phyloP scores from a whole-genome alignment of 2,113 vertebrate genomes.

The Petrocephalus zakoni region DNA sequence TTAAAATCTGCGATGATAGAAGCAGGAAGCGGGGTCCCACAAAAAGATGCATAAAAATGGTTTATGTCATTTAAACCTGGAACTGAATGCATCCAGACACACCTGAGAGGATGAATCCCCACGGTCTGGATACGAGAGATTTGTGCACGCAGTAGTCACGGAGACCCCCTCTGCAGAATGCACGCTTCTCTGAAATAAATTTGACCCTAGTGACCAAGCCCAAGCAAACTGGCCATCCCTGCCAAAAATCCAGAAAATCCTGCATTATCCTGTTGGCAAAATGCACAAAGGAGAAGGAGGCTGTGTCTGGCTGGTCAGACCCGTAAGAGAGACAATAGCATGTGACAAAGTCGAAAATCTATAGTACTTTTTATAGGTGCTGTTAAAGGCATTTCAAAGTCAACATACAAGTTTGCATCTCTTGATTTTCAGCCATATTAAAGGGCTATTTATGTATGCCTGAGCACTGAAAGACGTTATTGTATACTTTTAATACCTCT shows the following conservation, averaged over 20 bases:
- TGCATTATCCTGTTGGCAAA: conserved; percentile 14
- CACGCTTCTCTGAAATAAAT: not conserved
- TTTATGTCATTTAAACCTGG: conserved; percentile 22
- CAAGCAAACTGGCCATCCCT: not conserved
- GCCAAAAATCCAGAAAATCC: conserved; percentile 11
- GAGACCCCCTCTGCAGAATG: conserved; percentile 7
- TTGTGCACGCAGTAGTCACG: not conserved
- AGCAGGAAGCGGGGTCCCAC: not conserved
- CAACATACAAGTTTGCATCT: not conserved
- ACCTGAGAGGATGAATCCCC: conserved; percentile 3
- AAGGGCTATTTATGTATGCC: not conserved
- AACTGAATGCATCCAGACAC: not conserved
- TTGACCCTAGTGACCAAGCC: not conserved
- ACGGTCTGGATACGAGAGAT: conserved; percentile 16
- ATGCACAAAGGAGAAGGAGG: not conserved
- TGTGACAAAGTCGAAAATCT: not conserved
- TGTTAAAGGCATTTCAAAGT: not conserved
- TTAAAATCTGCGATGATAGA: not conserved
- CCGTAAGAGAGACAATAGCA: not conserved
- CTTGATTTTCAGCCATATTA: not conserved
- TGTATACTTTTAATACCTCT: not conserved
- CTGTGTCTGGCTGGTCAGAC: not conserved
- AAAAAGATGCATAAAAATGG: conserved; percentile 13
- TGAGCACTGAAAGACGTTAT: not conserved
- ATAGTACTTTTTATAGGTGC: not conserved